Base-by-base conservation (phyloP, 2,797 vertebrate genomes). In the Glyptemys insculpta region DNA sequence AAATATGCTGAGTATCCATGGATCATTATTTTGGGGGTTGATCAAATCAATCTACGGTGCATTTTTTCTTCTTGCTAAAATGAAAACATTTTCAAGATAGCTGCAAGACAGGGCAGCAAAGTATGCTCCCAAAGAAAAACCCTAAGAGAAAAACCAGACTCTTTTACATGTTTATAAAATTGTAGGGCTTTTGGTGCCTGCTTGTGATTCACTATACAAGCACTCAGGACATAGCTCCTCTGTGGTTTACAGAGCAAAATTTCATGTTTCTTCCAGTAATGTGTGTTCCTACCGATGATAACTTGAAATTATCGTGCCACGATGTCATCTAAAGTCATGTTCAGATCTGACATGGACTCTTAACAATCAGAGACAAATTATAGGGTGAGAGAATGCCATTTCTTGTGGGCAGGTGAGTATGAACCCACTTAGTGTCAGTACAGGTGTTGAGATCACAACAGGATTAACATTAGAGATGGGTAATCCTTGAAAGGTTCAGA, bases 401-500 rank as follows among this genome's bases (percentile, higher is more conserved):
- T 96, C 88, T 97, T 92, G 62, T 84, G 91, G 91, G 54, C 87
- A 95, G 91, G 56, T 92, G 76, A 62, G 44, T 44, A 41, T 89
- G 79, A 89, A 95, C 95, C 92, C 80, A 56, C 93, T 93, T 94
- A 93, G 93, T 88, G 47, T 95, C 91, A 93, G 59, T 81, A 92
- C 92, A 96, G 92, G 94, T 97, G 95, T 96, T 97, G 97, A 97
- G 97, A 97, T 97, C 95, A 72, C 96, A 93, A n/a, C 76, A 88
- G 95, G 95, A 97, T 97, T 97, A 97, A 96, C 95, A 96, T 95
- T 96, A 95, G 88, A 92, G 95, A 88, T 94, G 83, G 94, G 92
- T 96, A 97, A 97, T 97, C 96, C 97, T 92, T 97, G 97, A 96
- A 97, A 97, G 94, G 86, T 93, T 97, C 89, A 96, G 96, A 93